Base-by-base conservation (phyloP, 2,888 invertebrate species). In the Troides helena region DNA sequence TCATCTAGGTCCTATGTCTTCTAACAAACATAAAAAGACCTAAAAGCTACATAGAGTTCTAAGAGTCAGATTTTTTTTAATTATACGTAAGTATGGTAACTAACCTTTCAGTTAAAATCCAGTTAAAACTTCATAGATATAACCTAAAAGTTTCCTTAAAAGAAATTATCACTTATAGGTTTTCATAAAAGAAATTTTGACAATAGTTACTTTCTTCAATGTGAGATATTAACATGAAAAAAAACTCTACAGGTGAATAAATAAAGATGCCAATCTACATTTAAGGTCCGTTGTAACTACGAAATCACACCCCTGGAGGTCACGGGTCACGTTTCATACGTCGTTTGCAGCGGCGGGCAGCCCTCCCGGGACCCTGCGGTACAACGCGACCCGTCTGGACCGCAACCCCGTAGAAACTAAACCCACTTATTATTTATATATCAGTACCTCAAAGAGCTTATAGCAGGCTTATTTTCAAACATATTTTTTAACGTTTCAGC, bases 391-490 rank as follows among this genome's bases (percentile, higher is more conserved):
- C 43, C 67, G 57, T 57, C 67, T 25, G 46, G 62, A 67, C 62
- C 62, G 67, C 67, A 23, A 25, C 21, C 56, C 53, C 36, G 64
- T 56, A 39, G 18, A 60, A 50, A 59, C 59, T 66, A 66, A 46
- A 25, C 59, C 56, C 23, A 4, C 64, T 64, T 53, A 69, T 69
- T 60, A 69, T 53, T 69, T 69, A 65, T 69, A 64, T 56, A 65
- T 56, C 53, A 39, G n/a, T 18, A 30, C 50, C 50, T 21, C 58
- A 21, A n/a, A 46, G 14, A 50, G 50, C 50, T 50, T 50, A 50
- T 14, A 39, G 10, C 39, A 39, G 39, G 50, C 50, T 18, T 18
- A 50, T 50, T 50, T 14, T 14, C 17, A 50, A 50, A 18, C 50
- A 17, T 14, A 17, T 14, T 17, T 50, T 17, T 50, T 30, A 30